Conservation (phyloP, 2,113 vertebrate species). For the Heterotilapia buettikoferi region DNA sequence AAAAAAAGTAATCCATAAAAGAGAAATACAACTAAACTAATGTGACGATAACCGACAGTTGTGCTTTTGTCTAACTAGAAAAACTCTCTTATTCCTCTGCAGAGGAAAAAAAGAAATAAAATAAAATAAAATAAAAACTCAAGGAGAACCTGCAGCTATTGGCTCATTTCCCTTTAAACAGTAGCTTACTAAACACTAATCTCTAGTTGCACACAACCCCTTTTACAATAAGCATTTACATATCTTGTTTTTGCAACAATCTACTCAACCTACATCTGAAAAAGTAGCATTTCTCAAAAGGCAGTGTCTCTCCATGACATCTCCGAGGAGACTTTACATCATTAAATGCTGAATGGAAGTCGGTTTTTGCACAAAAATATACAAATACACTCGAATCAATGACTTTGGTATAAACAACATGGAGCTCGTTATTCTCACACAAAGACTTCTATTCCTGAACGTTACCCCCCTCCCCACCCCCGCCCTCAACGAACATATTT, state of each 20-base stretch:
- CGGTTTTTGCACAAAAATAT: constrained; percentile 19
- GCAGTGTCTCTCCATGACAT: constrained; percentile 29
- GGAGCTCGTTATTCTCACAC: neutral
- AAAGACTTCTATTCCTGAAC: constrained; percentile 14
- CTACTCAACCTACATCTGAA: constrained; percentile 39
- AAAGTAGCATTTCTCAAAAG: constrained; percentile 50
- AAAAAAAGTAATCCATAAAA: neutral
- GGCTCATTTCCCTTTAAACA: constrained; percentile 38
- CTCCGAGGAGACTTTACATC: constrained; percentile 5
- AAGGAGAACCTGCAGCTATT: constrained; percentile 12
- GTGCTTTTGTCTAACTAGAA: constrained; percentile 68
- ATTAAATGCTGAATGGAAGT: constrained; percentile 41
- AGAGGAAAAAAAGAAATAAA: neutral
- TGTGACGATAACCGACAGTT: constrained; percentile 47
- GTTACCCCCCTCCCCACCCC: constrained; percentile 11
- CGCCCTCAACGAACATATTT: neutral
- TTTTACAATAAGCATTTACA: constrained; percentile 40
- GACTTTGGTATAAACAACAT: constrained; percentile 75
- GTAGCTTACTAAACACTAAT: constrained; percentile 38
- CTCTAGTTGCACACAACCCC: constrained; percentile 66
- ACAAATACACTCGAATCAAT: constrained; percentile 27
- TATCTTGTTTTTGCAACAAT: neutral
- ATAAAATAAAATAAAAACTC: neutral
- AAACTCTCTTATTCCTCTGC: constrained; percentile 23
- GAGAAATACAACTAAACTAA: constrained; percentile 3